These are phyloP conservation scores for Platysteira castanea DNA, from an alignment of 2,113 vertebrate species.

Conservation along the genomic window DNA sequence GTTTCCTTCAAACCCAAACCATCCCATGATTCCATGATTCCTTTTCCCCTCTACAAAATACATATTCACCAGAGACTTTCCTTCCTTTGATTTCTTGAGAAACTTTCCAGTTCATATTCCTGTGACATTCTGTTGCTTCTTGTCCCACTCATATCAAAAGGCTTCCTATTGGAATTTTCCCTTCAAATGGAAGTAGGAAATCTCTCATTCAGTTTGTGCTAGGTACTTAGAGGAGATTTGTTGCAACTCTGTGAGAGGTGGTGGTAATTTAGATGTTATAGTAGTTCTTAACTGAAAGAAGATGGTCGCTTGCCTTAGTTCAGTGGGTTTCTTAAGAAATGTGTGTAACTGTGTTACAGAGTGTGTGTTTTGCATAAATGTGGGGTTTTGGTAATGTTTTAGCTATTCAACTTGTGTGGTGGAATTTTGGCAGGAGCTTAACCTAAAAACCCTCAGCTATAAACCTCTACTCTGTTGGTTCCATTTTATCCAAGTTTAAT, in stretches of 20 bases:
- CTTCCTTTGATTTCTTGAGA: background rate
- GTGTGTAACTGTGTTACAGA: background rate
- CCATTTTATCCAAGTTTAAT: background rate
- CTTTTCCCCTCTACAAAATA: background rate
- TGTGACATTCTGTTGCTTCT: background rate
- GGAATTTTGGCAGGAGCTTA: background rate
- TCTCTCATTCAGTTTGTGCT: background rate
- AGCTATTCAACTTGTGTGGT: background rate
- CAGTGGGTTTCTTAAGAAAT: background rate
- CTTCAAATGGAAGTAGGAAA: background rate
- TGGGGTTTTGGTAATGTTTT: background rate
- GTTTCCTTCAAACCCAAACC: background rate
- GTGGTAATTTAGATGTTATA: background rate
- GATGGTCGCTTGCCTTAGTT: background rate
- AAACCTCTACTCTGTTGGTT: background rate
- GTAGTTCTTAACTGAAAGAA: background rate
- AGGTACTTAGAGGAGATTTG: fast-evolving
- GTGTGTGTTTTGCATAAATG: background rate
- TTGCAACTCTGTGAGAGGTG: background rate
- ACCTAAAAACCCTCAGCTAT: background rate
- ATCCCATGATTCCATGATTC: background rate
- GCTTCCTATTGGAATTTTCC: background rate
- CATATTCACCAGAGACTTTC: background rate
- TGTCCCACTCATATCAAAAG: background rate
- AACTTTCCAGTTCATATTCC: background rate